Percentiles rank a stretch among this genome's conserved stretches.
Conservation (phyloP, 2,888 invertebrate species). For the Athalia rosae region DNA sequence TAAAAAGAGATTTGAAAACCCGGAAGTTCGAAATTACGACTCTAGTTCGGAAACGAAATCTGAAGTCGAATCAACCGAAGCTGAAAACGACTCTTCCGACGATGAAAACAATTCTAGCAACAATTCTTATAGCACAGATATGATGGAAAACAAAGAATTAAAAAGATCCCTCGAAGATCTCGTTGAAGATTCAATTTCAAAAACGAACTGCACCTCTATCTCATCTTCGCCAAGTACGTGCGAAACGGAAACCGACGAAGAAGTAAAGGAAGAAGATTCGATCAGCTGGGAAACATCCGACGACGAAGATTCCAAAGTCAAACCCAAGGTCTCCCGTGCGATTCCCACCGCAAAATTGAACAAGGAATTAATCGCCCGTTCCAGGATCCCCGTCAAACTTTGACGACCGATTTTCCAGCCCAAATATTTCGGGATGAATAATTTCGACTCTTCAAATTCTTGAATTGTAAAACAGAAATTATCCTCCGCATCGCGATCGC, state of each 20-base stretch:
- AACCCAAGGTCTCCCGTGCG: not conserved
- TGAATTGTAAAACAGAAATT: no score
- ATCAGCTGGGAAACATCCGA: conserved; percentile 15
- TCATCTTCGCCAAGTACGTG: not conserved
- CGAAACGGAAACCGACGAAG: not conserved
- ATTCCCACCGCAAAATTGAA: not conserved
- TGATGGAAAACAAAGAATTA: not conserved
- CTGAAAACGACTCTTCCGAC: conserved; percentile 5
- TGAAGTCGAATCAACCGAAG: not conserved
- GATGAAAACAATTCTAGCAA: not conserved
- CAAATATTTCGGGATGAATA: no score
- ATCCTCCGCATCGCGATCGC: no score
- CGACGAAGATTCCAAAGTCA: conserved; percentile 6
- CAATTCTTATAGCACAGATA: not conserved
- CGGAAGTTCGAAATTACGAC: not conserved
- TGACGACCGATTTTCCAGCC: not conserved
- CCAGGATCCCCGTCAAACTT: not conserved
- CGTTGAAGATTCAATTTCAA: not conserved
- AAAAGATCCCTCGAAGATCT: not conserved
- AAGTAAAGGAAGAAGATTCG: conserved; percentile 10
- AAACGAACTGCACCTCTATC: not conserved
- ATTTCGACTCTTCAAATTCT: no score
- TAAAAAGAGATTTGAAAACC: not conserved
- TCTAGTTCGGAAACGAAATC: conserved; percentile 5
- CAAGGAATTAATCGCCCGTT: not conserved